Evolutionary conservation across 2,113 vertebrate genomes (phyloP).

Genomic region (Erpornis zantholeuca): DNA sequence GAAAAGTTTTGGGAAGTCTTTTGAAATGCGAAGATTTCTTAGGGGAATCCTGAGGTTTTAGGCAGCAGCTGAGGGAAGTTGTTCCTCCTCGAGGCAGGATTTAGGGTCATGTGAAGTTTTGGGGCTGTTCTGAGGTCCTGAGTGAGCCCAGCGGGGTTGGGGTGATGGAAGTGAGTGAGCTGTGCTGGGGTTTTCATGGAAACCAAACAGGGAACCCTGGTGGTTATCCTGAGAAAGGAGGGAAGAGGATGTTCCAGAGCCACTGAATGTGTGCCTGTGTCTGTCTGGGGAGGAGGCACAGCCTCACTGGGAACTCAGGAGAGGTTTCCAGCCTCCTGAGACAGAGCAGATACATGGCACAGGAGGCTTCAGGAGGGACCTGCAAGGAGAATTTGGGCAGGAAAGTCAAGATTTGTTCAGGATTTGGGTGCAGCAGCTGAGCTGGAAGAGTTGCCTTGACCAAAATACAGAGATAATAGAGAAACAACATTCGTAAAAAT

Average conservation of each 20-base stretch:
- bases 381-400: neutral
- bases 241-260: neutral
- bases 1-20: neutral
- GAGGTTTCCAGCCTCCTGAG: neutral
- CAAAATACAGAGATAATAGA: neutral
- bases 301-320: rapidly evolving
- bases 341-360: neutral
- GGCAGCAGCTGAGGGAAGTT: neutral
- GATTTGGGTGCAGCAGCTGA: neutral
- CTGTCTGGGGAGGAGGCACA: neutral
- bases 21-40: neutral
- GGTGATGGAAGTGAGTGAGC: neutral
- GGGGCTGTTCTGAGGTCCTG: neutral
- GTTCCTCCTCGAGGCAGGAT: neutral
- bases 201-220: neutral
- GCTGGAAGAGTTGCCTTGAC: neutral
- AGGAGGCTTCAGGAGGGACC: neutral
- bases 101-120: neutral
- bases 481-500: neutral
- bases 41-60: neutral
- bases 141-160: neutral
- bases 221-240: neutral
- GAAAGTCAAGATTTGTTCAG: neutral
- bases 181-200: neutral
- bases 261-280: rapidly evolving